Base-by-base conservation (phyloP, 2,797 vertebrate species). In the Heliangelus exortis region DNA sequence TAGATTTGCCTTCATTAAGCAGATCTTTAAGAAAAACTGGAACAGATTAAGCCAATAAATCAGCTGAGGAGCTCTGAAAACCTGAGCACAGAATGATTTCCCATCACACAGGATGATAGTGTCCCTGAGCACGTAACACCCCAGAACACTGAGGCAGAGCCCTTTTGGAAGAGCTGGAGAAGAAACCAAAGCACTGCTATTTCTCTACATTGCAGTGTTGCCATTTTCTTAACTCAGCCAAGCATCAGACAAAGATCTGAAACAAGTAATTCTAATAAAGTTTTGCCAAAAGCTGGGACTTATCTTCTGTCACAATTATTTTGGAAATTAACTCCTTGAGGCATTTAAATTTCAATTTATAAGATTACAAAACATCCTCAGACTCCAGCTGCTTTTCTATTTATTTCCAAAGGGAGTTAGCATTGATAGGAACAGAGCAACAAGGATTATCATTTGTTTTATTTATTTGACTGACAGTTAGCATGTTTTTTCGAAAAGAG, bases 291-390 rank as follows among this genome's bases (percentile, higher is more conserved):
- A 96, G 90, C 92, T 50, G 61, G 53, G 62, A 84, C 91, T 95
- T 94, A 93, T 92, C 96, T 94, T 92, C 93, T 92, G 91, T 92
- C 95, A 94, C 88, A 88, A 96, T 96, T 95, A 94, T 95, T 96
- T 93, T 68, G 75, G 82, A 96, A 95, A 93, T 89, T 95, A 95
- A 91, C 83, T 96, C 93, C 97, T 95, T 61, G 61, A 92, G 96
- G 96, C 95, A 90, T 96, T 97, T 89, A 95, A 97, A 95, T 96
- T 96, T 96, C 94, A 96, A 96, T 96, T 91, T 90, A 91, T 94
- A 95, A 92, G 93, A 94, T 96, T 95, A 94, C 73, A 31, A 96
- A 95, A 95, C 91, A 93, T 87, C 94, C 93, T 82, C 82, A 90
- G 87, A 86, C 90, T 95, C 95, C 94, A 96, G 90, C 90, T 96